Evolutionary conservation across 1,140 invertebrate species (phyloP), one percentile per base, ranked within the genome.

Genomic region (Calosoma granatense): DNA sequence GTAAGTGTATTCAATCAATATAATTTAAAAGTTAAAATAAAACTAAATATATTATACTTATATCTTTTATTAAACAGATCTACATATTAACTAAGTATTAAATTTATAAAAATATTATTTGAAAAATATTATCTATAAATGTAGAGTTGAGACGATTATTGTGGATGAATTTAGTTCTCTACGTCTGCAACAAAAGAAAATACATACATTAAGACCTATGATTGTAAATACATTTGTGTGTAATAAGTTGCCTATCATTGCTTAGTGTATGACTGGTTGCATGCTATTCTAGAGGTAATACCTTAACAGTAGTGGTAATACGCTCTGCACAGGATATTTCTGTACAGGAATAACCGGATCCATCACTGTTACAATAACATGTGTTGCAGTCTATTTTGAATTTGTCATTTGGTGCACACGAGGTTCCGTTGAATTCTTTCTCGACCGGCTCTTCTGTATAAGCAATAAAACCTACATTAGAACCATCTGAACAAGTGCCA

Each of bases 311-410:
- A 26, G 19, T 12, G 17, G 51, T 51, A 14, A 51, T 36, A 12
- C 9, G 6, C 17, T 47, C 9, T 11, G 6, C 17, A 26, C 64
- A 66, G 30, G 58, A 57, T 20, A 61, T 60, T 43, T 59, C 56
- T 1, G 76, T 77, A 60, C 76, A 78, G 17, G 70, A 67, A 55
- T 71, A 77, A 0, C 70, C 69, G 19, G 67, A 66, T 0, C 74
- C 74, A 43, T 77, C 75, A 22, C 70, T 58, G 60, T 74, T 73
- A 57, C 76, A 78, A n/a, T 69, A 67, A 55, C 76, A 78, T 63
- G 69, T 74, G 53, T 78, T 78, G 63, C 76, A 78, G 36, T 76
- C 74, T 55, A 76, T 30, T 58, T 74, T 72, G 58, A 77, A 77
- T 0, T 73, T 68, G 56, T 74, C 72, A 52, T 73, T 64, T 0